Evolutionary conservation across 2,888 invertebrate species (phyloP).

Genomic region (Phlogophora meticulosa): DNA sequence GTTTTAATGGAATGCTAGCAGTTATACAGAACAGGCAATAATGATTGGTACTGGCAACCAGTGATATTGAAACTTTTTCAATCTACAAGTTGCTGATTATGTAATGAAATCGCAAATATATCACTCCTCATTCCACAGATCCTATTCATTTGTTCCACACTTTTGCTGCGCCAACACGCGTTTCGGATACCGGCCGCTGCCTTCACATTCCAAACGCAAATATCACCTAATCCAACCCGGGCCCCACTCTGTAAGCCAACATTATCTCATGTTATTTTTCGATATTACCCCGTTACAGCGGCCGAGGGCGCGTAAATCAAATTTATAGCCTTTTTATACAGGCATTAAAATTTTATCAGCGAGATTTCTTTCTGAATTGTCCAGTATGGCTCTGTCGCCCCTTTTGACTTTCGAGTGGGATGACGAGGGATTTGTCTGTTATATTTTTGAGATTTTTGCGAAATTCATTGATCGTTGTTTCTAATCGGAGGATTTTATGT

Average conservation of each 20-base stretch:
- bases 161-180: not conserved
- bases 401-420: slow-evolving; percentile 76
- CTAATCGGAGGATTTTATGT: not conserved
- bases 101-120: slow-evolving; percentile 11
- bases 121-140: slow-evolving; percentile 9
- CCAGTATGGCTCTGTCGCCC: slow-evolving; percentile 82
- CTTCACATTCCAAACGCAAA: slow-evolving; percentile 74
- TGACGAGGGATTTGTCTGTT: slow-evolving; percentile 65
- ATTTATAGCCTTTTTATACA: slow-evolving; percentile 90
- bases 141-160: slow-evolving; percentile 15
- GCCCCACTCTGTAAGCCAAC: slow-evolving; percentile 85
- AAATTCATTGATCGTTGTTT: slow-evolving; percentile 29
- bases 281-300: slow-evolving; percentile 89
- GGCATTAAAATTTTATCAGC: slow-evolving; percentile 90
- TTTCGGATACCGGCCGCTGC: slow-evolving; percentile 31
- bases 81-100: slow-evolving; percentile 3
- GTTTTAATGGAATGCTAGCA: too few relatives aligned
- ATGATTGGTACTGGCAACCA: too few relatives aligned
- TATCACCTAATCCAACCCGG: slow-evolving; percentile 80
- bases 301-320: slow-evolving; percentile 88
- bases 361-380: slow-evolving; percentile 88
- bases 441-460: slow-evolving; percentile 46
- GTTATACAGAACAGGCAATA: too few relatives aligned
- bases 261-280: slow-evolving; percentile 90
- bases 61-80: too few relatives aligned